Base-by-base conservation (phyloP, 2,797 vertebrate genomes). In the Spea hammondii region DNA sequence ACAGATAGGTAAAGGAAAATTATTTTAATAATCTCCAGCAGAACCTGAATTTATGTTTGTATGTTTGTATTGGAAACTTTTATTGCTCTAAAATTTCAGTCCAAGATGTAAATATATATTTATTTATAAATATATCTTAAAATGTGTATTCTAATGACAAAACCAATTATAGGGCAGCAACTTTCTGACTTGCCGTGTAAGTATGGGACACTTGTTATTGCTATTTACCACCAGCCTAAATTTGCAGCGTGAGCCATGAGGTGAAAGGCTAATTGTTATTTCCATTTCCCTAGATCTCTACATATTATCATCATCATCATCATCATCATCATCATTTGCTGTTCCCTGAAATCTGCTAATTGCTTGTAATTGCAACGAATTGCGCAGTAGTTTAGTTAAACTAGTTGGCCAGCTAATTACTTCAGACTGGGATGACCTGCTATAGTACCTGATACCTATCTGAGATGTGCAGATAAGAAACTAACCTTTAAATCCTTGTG, bases 341-440 rank as follows among this genome's bases (percentile, higher is more conserved):
- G 14, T 72, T 77, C 65, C 65, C 69, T 72, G 74, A 77, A 79
- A 79, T 82, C 77, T 83, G 77, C 53, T 79, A 83, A 79, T 74
- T 76, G 76, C 64, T 59, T 77, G 59, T 83, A 75, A 77, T 79
- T 82, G 62, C 79, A 83, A 70, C 82, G 83, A 82, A 79, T 80
- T 72, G 76, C 83, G 17, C 6, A 83, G 82, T 82, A 77, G 80
- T 82, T 82, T 77, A 72, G 69, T 72, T 44, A 72, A 66, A 78
- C 11, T 49, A 65, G 59, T 70, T 65, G 70, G 74, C 64, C 74
- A 77, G 13, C 70, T 70, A 83, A 79, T 79, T 83, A 65, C 65
- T 77, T 72, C 46, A 67, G 67, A 80, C 17, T 73, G 49, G 79
- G 60, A 49, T 77, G 78, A 65, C 69, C 65, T 70, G 48, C 69